Conservation (phyloP, 2,888 invertebrate species). For the Leptopterna dolabrata region DNA sequence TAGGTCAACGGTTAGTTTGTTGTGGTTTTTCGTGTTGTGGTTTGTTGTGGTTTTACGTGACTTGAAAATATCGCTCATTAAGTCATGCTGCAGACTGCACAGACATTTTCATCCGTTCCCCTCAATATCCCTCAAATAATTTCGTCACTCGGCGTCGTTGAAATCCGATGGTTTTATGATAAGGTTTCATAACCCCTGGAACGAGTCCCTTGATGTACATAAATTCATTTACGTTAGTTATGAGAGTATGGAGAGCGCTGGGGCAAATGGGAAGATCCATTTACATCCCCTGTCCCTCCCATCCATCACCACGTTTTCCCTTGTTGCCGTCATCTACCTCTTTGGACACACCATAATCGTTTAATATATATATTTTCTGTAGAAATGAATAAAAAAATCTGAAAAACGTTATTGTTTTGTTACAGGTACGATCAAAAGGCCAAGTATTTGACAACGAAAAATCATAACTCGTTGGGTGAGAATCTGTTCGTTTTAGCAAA, state of each 20-base stretch:
- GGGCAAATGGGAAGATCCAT: slow-evolving; percentile 5
- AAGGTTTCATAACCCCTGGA: neutral
- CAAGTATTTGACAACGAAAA: no score
- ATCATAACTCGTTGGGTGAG: no score
- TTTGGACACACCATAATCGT: no score
- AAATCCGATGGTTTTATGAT: slow-evolving; percentile 50
- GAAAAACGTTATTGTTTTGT: neutral
- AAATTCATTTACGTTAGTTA: slow-evolving; percentile 51
- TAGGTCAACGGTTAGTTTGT: no score
- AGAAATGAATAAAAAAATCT: no score
- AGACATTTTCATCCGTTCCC: neutral
- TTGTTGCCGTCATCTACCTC: neutral
- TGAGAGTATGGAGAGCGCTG: neutral
- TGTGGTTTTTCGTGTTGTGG: no score
- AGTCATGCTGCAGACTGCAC: no score
- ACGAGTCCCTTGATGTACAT: slow-evolving; percentile 40
- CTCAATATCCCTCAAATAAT: neutral
- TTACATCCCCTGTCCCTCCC: slow-evolving; percentile 19
- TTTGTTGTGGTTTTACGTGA: no score
- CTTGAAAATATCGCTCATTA: no score
- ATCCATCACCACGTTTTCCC: neutral
- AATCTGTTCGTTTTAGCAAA: no score
- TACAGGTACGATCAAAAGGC: slow-evolving; percentile 6
- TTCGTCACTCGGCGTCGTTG: slow-evolving; percentile 13
- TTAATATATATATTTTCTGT: no score